Conservation (phyloP, 2,797 vertebrate genomes). For the Chrosomus eos region DNA sequence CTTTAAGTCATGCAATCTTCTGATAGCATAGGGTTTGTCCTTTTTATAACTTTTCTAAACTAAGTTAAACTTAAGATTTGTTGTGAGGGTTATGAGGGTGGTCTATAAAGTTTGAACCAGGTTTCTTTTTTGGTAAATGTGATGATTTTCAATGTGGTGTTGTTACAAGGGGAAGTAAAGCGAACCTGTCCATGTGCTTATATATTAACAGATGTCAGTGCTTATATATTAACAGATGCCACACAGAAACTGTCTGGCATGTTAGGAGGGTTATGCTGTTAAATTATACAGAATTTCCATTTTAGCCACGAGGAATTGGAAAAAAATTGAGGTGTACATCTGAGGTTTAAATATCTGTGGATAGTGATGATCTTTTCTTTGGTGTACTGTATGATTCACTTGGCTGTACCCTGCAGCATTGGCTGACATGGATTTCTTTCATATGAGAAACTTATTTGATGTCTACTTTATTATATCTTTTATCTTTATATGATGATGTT, state of each 20-base stretch:
- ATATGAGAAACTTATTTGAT: neutral
- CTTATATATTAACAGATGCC: neutral
- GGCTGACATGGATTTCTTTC: conserved; percentile 8
- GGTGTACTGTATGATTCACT: neutral
- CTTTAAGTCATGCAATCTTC: conserved; percentile 30
- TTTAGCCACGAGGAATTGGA: conserved; percentile 13
- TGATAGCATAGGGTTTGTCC: neutral
- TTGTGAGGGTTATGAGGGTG: neutral
- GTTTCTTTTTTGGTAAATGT: neutral
- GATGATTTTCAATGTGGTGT: conserved; percentile 3
- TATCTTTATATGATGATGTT: conserved; percentile 7
- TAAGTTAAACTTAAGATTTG: conserved; percentile 7
- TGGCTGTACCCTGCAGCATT: neutral
- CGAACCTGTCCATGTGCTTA: conserved; percentile 23
- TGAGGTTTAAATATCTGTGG: neutral
- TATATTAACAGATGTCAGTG: conserved; percentile 30
- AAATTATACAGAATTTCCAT: conserved; percentile 12
- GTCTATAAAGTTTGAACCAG: conserved; percentile 9
- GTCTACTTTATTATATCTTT: neutral
- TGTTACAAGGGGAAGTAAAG: neutral
- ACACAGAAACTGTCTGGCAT: too few species aligned
- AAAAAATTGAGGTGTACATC: conserved; percentile 10
- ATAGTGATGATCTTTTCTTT: neutral
- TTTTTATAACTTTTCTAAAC: conserved; percentile 12
- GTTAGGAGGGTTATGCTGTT: neutral